Base-by-base conservation (phyloP, 30 jellyfish, hydroid and myxozoan genomes). In the Morbakka virulenta region DNA sequence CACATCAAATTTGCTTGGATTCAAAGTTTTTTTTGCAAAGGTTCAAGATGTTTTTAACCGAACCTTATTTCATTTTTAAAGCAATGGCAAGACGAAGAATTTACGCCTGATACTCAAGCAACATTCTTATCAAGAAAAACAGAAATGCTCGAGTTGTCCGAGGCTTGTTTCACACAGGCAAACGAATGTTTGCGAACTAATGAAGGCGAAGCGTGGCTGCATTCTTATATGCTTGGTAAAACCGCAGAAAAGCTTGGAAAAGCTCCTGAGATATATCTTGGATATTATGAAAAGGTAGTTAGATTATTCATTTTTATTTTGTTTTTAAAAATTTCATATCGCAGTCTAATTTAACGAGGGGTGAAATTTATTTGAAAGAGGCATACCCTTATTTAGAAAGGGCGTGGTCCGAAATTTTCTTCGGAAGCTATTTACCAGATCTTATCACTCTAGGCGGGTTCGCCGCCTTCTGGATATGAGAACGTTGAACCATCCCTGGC, bases 141-240 rank as follows among this genome's bases (percentile, higher is more conserved):
- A 0, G 90, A 85, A 1, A 91, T 91, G 98, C 69, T 91, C 0
- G 34, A 31, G 27, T 86, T 91, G 0, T 30, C 98, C 0, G 94
- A 82, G 61, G 76, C 79, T 34, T 91, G 96, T 69, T 91, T 91
- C 61, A 41, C 89, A 2, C 92, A 85, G 24, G 98, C 98, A 52
- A 64, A 71, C 41, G 35, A 72, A 9, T 31, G 50, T 20, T 95
- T 94, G 13, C 79, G 41, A 52, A 47, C 53, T 28, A 83, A 83
- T 0, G 96, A 85, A 69, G 96, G 96, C 13, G 98, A 91, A 64
- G 88, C 85, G 32, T 91, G 98, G 98, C 87, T 91, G 35, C 98
- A 91, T 68, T 85, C 91, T n/a, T 91, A 85, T 35, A 91, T 91
- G 95, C 92, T 91, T 2, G 98, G 98, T 1, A 91, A 91, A 75